Evolutionary conservation across 2,888 invertebrate species (phyloP).

Genomic region (Chloroclystis v-ata): DNA sequence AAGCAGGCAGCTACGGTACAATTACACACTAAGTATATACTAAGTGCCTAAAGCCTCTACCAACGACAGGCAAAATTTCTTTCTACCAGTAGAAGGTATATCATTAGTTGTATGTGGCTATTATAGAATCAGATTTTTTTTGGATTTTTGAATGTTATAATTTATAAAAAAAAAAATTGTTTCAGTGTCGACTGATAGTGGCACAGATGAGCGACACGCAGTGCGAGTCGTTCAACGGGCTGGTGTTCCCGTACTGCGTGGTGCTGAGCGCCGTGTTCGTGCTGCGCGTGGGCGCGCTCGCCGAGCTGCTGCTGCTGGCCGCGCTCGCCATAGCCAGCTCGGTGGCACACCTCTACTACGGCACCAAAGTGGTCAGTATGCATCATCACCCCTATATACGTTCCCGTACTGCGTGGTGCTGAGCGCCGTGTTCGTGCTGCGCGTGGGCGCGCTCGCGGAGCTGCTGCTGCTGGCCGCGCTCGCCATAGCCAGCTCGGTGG

Average conservation of each 20-base stretch:
- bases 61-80: too few relatives aligned
- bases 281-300: constrained; percentile 52
- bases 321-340: constrained; percentile 84
- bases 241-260: constrained; percentile 80
- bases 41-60: too few relatives aligned
- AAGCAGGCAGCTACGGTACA: too few relatives aligned
- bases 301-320: constrained; percentile 85
- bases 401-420: constrained; percentile 77
- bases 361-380: constrained; percentile 89
- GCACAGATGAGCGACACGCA: constrained; percentile 97
- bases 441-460: constrained; percentile 76
- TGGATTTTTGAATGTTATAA: too few relatives aligned
- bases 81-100: too few relatives aligned
- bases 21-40: too few relatives aligned
- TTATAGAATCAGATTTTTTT: too few relatives aligned
- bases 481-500: constrained; percentile 82
- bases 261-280: constrained; percentile 61
- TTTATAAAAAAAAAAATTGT: too few relatives aligned
- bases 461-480: constrained; percentile 84
- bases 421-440: constrained; percentile 49
- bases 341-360: constrained; percentile 93
- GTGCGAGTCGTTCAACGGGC: constrained; percentile 88
- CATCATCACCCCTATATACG: neutral
- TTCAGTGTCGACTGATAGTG: constrained; percentile 96
- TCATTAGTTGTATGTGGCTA: too few relatives aligned